Conservation (phyloP, 2,113 vertebrate genomes). For the Corythaixoides concolor region DNA sequence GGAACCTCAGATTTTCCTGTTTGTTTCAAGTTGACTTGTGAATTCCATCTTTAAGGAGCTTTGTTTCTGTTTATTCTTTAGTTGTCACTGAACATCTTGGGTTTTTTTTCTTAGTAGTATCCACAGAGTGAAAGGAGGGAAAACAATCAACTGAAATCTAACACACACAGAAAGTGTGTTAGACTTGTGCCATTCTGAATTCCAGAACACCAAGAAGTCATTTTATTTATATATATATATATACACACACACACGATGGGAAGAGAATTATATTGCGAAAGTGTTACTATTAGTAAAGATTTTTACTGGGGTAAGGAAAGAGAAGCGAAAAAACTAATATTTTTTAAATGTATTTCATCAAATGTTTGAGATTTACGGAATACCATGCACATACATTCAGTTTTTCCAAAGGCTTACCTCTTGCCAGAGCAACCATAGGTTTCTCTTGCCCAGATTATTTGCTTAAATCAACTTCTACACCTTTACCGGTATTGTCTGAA, state of each 20-base stretch:
- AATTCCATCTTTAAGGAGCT: not conserved
- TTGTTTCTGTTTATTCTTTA: not conserved
- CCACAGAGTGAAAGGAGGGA: not conserved
- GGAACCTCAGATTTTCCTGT: not conserved
- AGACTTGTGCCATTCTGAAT: not conserved
- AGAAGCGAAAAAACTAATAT: accelerated
- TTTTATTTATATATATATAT: not conserved
- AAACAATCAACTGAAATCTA: not conserved
- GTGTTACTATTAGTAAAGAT: not conserved
- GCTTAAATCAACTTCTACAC: not conserved
- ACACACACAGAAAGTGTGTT: not conserved
- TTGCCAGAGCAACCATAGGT: not conserved
- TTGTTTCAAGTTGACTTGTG: not conserved
- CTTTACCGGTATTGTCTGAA: not conserved
- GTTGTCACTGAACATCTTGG: not conserved
- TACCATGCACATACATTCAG: not conserved
- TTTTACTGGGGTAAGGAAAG: not conserved
- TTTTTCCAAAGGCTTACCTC: not conserved
- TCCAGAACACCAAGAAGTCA: not conserved
- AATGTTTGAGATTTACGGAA: not conserved
- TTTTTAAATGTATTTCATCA: not conserved
- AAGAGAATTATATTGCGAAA: not conserved
- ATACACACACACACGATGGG: too few species aligned
- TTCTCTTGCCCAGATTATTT: not conserved
- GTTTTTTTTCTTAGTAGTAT: not conserved